Base-by-base conservation (phyloP, 2,797 vertebrate species). In the Mormyrus proboscirostris region DNA sequence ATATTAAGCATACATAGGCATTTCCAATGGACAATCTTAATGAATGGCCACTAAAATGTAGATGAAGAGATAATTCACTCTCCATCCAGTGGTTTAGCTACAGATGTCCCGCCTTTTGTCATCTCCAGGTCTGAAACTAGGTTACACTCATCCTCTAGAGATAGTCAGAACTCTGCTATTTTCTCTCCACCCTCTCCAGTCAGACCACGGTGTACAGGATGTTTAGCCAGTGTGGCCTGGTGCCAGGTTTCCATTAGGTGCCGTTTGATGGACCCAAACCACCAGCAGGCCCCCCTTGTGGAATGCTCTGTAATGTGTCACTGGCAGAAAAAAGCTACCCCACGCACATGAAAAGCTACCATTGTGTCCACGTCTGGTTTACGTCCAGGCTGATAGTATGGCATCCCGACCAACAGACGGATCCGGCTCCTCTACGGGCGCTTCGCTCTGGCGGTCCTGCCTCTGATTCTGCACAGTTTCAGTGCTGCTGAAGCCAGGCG, bases 201-300 rank as follows among this genome's bases (percentile, higher is more conserved):
- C 29, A 38, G 12, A 38, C 29, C 12, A 6, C 22, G 22, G 22
- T 29, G 8, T 9, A 10, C 25, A 73, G 29, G 69, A 76, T 76
- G 69, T 76, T 76, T 76, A 19, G 69, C 69, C 92, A 65, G 92
- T 92, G 89, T 95, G 95, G 94, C 93, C 89, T 90, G 92, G 90
- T 65, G 94, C 94, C 94, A 94, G 93, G 94, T 95, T 94, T 95
- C 94, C 94, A 94, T 94, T 94, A 94, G 94, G 92, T 91, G 91
- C 91, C 94, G 92, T 6, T 90, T 94, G 95, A 73, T 38, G 33
- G 29, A 73, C 14, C 25, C 59, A 25, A 65, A 93, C 92, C 92
- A 94, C 92, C 93, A 95, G 89, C 90, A 88, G 92, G 92, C 93
- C 93, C 92, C 7, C 69, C 69, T 7, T 41, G 69, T 41, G 91